A percentile compares a stretch with the other conserved stretches of the same genome.
Evolutionary conservation across 2,113 vertebrate genomes (phyloP).

Genomic region (Heteronetta atricapilla): DNA sequence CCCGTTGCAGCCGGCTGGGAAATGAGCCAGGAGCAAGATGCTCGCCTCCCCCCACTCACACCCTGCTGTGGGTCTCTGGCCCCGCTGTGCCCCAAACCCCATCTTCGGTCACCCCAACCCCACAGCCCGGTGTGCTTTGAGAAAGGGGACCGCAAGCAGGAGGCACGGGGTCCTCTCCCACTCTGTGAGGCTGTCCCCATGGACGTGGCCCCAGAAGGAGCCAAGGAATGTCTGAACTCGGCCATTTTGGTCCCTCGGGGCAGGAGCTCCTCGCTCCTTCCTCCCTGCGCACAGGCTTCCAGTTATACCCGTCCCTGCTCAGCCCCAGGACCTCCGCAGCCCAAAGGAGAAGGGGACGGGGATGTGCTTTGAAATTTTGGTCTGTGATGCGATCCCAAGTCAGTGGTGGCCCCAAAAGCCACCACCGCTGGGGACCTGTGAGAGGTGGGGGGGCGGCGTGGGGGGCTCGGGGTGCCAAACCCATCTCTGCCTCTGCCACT

Average conservation of each 20-base stretch:
- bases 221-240: not conserved
- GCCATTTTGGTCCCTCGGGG: not conserved
- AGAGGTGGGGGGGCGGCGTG: not conserved
- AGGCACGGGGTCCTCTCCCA: not conserved
- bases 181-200: accelerated
- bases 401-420: not conserved
- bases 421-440: not conserved
- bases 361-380: slow-evolving; percentile 26
- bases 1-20: not conserved
- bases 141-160: not conserved
- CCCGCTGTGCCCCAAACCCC: not conserved
- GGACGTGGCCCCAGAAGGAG: not conserved
- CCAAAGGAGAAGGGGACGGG: not conserved
- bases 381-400: not conserved
- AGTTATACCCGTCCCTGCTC: not conserved
- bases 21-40: not conserved
- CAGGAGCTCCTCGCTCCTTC: not conserved
- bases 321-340: not conserved
- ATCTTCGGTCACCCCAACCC: not conserved
- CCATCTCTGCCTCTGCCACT: not conserved
- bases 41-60: accelerated
- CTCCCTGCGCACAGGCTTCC: not conserved
- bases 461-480: not conserved
- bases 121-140: not conserved
- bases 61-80: accelerated